Conservation (phyloP, 2,888 invertebrate genomes). For the Coleophora deauratella region DNA sequence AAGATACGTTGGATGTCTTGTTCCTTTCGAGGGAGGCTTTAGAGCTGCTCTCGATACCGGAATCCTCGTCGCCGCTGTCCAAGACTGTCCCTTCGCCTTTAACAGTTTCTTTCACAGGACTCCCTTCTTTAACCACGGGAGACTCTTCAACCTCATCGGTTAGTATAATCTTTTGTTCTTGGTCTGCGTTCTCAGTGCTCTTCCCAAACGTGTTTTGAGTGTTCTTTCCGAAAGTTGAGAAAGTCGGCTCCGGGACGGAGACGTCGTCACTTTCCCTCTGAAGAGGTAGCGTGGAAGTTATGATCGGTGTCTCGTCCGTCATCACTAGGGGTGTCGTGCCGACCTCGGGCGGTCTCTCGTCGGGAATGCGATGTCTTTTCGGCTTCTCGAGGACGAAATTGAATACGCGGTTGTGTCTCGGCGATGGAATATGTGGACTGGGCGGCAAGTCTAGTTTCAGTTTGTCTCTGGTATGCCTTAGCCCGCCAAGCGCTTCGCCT, state of each 20-base stretch:
- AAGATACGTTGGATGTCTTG: slow-evolving; percentile 42
- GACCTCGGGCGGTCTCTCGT: slow-evolving; percentile 18
- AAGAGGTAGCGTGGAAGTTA: slow-evolving; percentile 35
- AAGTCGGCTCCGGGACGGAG: slow-evolving; percentile 61
- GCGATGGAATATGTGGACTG: slow-evolving; percentile 64
- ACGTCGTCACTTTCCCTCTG: slow-evolving; percentile 37
- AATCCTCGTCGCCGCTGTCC: slow-evolving; percentile 79
- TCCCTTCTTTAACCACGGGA: slow-evolving; percentile 31
- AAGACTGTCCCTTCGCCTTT: slow-evolving; percentile 75
- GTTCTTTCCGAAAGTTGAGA: slow-evolving; percentile 76
- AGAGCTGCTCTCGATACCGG: slow-evolving; percentile 77
- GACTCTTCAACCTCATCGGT: slow-evolving; percentile 29
- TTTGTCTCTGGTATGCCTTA: slow-evolving; percentile 81
- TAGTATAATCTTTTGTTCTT: slow-evolving; percentile 46
- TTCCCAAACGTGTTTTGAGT: slow-evolving; percentile 21
- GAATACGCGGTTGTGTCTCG: slow-evolving; percentile 55
- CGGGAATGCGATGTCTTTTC: slow-evolving; percentile 30
- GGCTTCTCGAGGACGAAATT: slow-evolving; percentile 60
- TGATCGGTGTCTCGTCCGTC: slow-evolving; percentile 58
- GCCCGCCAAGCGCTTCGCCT: slow-evolving; percentile 75
- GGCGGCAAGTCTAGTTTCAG: slow-evolving; percentile 81
- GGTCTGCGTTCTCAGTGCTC: slow-evolving; percentile 26
- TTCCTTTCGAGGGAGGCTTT: slow-evolving; percentile 73
- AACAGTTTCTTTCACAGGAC: slow-evolving; percentile 35
- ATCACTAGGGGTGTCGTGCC: slow-evolving; percentile 49